Evolutionary conservation across 2,797 vertebrate species (phyloP).

Genomic region (Botia almorhae): DNA sequence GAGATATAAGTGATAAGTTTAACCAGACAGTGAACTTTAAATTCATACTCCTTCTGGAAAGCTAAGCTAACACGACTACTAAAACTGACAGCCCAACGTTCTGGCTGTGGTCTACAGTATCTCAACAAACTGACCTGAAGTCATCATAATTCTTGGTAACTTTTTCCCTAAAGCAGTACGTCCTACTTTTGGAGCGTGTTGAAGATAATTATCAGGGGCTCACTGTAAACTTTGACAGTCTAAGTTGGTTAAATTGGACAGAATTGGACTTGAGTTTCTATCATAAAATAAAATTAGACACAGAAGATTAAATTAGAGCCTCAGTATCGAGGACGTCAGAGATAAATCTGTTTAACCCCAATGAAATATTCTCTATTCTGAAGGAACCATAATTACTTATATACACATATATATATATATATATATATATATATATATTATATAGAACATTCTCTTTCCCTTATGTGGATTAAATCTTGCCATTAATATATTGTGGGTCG

Average conservation of each 20-base stretch:
- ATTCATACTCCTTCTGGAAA: constrained; percentile 13
- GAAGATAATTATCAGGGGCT: constrained; percentile 2
- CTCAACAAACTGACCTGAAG: not conserved
- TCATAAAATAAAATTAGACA: constrained; percentile 25
- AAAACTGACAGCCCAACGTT: constrained; percentile 26
- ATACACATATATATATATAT: too few relatives aligned
- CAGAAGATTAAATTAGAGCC: constrained; percentile 11
- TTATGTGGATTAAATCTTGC: not conserved
- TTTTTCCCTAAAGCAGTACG: not conserved
- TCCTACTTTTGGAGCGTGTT: constrained; percentile 1
- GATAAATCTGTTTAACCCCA: not conserved
- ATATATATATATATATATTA: too few relatives aligned
- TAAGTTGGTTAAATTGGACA: not conserved
- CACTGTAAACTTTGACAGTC: not conserved
- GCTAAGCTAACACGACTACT: constrained; percentile 10
- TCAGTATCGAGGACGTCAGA: not conserved
- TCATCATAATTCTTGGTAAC: not conserved
- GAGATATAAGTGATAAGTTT: constrained; percentile 10
- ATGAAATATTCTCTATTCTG: not conserved
- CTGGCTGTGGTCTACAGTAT: not conserved
- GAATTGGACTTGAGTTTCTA: constrained; percentile 27
- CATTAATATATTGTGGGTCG: too few relatives aligned
- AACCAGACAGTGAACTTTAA: constrained; percentile 6
- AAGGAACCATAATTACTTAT: not conserved
- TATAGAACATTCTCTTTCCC: not conserved